Evolutionary conservation across 2,888 invertebrate genomes (phyloP), one percentile per base, ranked within the genome.

Genomic region (Callinectes sapidus): DNA sequence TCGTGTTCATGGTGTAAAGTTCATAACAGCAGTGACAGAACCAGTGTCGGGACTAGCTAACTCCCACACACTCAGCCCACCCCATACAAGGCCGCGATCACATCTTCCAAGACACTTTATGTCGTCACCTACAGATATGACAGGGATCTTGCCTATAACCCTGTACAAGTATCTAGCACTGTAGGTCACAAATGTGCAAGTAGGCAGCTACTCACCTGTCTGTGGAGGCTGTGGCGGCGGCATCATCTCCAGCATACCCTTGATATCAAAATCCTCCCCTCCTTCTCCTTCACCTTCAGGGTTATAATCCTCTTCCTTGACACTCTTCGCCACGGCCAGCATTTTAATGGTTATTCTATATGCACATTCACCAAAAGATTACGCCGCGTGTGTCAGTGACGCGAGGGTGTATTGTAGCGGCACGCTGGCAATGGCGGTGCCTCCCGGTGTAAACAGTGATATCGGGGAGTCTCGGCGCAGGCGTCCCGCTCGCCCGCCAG

Each of bases 361-460:
- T 35, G 18, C 81, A 81, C 35, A 35, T 16, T 32, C 14, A 81
- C 32, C 13, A 2, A 35, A 14, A 16, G 1, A 32, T 35, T 16
- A 32, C 13, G 81, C 81, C 13, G 32, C 2, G 35, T 81, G 14
- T 14, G 6, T 10, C 81, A 35, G 35, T 32, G 35, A 14, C 18
- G 16, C 28, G 14, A n/a, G 14, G 14, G 10, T 81, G 32, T 81
- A n/a, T 71, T 16, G 35, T 16, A 14, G 2, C 35, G 1, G 35
- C 71, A 71, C n/a, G 35, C 16, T 35, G 35, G 18, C 35, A 81
- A 81, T 81, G 81, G 81, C 81, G 81, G 71, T 35, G 81, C 81
- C 35, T 35, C 81, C 35, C 81, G 35, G 35, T 35, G 81, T 81
- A 81, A 81, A 81, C 81, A 81, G 18, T 14, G 81, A 14, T 16